Conservation (phyloP, 2,113 vertebrate species). For the Corythornis cristatus region DNA sequence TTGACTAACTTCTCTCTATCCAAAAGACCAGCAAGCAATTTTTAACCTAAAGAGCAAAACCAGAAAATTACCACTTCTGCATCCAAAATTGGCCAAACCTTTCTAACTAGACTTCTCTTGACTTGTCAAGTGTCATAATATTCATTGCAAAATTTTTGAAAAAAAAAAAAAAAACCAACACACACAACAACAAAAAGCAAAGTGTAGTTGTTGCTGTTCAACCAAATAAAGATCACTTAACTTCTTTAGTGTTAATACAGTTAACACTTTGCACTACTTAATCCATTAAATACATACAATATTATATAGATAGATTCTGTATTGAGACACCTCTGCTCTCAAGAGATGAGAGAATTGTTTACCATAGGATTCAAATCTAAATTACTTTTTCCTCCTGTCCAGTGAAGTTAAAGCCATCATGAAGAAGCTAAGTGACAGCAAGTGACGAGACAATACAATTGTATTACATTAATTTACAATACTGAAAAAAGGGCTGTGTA, state of each 20-base stretch:
- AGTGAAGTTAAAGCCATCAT: not conserved
- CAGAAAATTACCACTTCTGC: not conserved
- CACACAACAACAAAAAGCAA: no score
- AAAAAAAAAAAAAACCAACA: not conserved
- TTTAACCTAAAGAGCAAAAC: not conserved
- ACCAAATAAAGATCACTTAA: not conserved
- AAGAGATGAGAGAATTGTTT: not conserved
- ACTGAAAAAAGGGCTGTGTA: not conserved
- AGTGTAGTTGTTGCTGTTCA: not conserved
- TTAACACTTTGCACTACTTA: not conserved
- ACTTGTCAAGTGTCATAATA: not conserved
- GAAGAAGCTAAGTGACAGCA: not conserved
- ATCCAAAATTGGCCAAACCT: not conserved
- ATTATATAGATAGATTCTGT: not conserved
- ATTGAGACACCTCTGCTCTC: not conserved
- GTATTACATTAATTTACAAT: not conserved
- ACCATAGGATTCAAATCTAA: not conserved
- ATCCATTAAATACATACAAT: not conserved
- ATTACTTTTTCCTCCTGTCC: not conserved
- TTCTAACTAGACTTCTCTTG: not conserved
- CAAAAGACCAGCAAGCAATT: not conserved
- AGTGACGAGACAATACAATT: not conserved
- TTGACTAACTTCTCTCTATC: not conserved
- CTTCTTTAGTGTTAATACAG: not conserved
- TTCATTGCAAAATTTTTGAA: not conserved